phyloP scores from a whole-genome alignment of 2,797 vertebrate genomes.

The Gadopsis marmoratus region DNA sequence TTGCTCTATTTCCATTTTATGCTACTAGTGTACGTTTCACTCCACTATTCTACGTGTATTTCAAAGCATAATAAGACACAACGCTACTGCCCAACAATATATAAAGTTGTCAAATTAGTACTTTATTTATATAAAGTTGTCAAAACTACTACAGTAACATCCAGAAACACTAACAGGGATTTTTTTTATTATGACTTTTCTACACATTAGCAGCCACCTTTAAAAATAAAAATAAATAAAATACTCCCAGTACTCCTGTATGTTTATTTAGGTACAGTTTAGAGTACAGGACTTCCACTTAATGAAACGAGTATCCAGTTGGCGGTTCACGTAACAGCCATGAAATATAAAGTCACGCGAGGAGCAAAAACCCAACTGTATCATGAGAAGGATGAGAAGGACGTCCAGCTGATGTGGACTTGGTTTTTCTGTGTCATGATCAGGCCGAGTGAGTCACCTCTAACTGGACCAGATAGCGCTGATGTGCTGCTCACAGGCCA shows the following conservation, averaged over 20 bases:
- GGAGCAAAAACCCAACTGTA: conserved; percentile 3
- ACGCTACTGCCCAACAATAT: neutral
- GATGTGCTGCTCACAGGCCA: conserved; percentile 36
- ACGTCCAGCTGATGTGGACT: neutral
- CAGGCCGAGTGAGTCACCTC: conserved; percentile 50
- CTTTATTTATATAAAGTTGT: neutral
- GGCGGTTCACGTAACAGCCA: conserved; percentile 18
- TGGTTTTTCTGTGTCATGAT: conserved; percentile 60
- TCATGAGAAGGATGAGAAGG: neutral
- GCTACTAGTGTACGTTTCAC: neutral
- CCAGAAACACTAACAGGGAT: neutral
- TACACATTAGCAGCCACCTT: neutral
- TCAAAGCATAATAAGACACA: neutral
- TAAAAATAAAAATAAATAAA: too few relatives aligned
- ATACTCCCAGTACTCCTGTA: neutral
- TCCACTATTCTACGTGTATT: neutral
- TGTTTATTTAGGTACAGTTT: neutral
- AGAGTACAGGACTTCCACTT: neutral
- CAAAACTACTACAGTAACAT: neutral
- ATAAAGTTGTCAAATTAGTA: neutral
- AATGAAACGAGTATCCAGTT: conserved; percentile 11
- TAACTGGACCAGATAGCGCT: conserved; percentile 18
- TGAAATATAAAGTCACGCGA: conserved; percentile 23
- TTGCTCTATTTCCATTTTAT: neutral
- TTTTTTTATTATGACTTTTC: too few relatives aligned